Evolutionary conservation across 2,888 invertebrate genomes (phyloP).

Genomic region (Leptura quadrifasciata): DNA sequence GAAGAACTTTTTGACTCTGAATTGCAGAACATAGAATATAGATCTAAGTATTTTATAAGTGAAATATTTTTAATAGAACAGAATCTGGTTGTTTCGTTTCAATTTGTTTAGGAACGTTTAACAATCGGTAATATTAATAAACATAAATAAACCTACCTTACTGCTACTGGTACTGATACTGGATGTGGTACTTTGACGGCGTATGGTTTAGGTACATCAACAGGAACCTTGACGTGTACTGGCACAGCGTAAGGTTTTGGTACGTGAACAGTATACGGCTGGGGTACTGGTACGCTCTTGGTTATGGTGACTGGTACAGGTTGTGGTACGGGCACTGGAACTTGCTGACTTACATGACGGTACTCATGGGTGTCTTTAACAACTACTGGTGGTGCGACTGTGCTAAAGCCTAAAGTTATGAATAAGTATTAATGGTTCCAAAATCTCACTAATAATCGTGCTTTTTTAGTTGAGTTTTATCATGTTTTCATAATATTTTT

Average conservation of each 20-base stretch:
- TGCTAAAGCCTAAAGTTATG: not conserved
- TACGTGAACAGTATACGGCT: conserved; percentile 60
- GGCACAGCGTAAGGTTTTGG: conserved; percentile 54
- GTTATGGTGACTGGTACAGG: conserved; percentile 56
- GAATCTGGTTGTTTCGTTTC: too few species aligned
- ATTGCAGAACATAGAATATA: too few species aligned
- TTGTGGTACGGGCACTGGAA: conserved; percentile 51
- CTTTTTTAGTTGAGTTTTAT: too few species aligned
- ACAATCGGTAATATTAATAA: too few species aligned
- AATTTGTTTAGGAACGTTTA: too few species aligned
- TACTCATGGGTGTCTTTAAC: conserved; percentile 37
- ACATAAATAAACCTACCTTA: conserved; percentile 27
- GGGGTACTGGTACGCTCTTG: conserved; percentile 53
- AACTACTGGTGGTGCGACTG: conserved; percentile 4
- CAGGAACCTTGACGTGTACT: conserved; percentile 57
- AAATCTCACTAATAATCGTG: too few species aligned
- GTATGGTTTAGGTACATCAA: conserved; percentile 45
- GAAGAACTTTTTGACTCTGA: too few species aligned
- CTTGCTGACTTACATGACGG: conserved; percentile 47
- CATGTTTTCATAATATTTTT: too few species aligned
- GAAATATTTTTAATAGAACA: too few species aligned
- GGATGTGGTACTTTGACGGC: conserved; percentile 39
- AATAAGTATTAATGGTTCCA: too few species aligned
- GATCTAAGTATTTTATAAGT: too few species aligned
- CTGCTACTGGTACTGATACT: conserved; percentile 41